Percentiles rank a stretch among this genome's conserved stretches.
Conservation (phyloP, 2,888 invertebrate species). For the Pristionchus japonicus region DNA sequence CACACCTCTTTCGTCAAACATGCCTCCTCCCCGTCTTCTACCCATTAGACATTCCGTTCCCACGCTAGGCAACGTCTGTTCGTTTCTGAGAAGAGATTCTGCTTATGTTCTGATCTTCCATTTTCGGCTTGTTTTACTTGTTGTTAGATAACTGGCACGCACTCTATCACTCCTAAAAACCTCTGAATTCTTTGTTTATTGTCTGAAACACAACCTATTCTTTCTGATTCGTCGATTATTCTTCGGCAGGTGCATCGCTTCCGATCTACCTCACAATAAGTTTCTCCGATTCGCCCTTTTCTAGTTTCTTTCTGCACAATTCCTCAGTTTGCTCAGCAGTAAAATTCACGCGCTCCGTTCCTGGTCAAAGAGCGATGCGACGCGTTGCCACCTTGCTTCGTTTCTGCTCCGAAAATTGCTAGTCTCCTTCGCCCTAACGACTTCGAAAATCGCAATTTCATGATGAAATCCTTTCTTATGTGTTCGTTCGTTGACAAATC, state of each 20-base stretch:
- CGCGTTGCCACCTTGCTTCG: not conserved
- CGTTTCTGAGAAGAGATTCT: not conserved
- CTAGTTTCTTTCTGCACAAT: not conserved
- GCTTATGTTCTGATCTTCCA: too few species aligned
- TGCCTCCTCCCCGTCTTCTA: not conserved
- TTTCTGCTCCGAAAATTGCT: not conserved
- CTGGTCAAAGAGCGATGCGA: conserved; percentile 9
- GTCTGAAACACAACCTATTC: too few species aligned
- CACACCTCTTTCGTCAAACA: conserved; percentile 7
- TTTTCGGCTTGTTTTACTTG: too few species aligned
- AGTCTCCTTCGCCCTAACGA: not conserved
- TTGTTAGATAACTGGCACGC: too few species aligned
- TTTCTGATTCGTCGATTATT: not conserved
- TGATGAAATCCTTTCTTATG: not conserved
- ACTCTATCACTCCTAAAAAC: too few species aligned
- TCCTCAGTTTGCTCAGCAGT: not conserved
- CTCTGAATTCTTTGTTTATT: too few species aligned
- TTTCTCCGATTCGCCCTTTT: not conserved
- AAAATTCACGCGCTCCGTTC: not conserved
- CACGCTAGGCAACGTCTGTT: not conserved
- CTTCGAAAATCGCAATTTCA: not conserved
- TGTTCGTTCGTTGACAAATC: too few species aligned
- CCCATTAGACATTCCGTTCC: not conserved
- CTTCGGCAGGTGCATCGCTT: not conserved
- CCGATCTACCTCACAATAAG: conserved; percentile 33